Conservation (phyloP, 1,140 invertebrate genomes). For the Anastrepha obliqua region DNA sequence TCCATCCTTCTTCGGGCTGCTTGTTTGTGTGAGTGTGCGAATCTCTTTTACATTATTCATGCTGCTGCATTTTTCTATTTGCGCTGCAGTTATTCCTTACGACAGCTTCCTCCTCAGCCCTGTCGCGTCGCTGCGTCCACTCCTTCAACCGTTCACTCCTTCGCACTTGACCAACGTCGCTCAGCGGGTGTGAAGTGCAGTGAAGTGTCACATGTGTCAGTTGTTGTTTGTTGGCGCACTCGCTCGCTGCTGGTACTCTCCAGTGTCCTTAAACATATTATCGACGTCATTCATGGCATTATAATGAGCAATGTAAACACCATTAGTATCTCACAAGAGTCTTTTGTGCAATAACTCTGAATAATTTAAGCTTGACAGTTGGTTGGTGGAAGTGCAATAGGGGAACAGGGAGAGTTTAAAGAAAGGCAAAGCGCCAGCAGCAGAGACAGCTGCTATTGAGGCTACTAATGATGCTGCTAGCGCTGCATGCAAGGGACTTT, state of each 20-base stretch:
- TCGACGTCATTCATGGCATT: conserved; percentile 49
- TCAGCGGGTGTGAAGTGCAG: background rate
- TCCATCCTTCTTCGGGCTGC: background rate
- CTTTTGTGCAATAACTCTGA: conserved; percentile 24
- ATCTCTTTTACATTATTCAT: background rate
- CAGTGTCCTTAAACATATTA: conserved; percentile 50
- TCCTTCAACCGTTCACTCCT: background rate
- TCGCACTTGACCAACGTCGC: background rate
- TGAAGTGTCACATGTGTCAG: conserved; percentile 26
- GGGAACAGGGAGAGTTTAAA: too few relatives aligned
- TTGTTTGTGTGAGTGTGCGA: background rate
- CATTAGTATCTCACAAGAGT: conserved; percentile 15
- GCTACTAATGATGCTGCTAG: too few relatives aligned
- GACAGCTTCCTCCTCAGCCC: background rate
- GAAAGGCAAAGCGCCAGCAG: too few relatives aligned
- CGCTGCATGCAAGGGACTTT: too few relatives aligned
- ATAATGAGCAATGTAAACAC: conserved; percentile 61
- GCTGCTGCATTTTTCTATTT: conserved; percentile 11
- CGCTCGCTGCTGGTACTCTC: background rate
- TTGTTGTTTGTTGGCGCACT: conserved; percentile 31
- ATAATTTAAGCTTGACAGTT: conserved; percentile 19
- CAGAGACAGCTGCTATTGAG: too few relatives aligned
- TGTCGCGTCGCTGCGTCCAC: too few relatives aligned
- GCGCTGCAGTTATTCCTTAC: background rate
- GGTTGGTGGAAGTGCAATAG: background rate